Evolutionary conservation across 2,888 invertebrate genomes (phyloP).

Genomic region (Heterodera filipjevi): DNA sequence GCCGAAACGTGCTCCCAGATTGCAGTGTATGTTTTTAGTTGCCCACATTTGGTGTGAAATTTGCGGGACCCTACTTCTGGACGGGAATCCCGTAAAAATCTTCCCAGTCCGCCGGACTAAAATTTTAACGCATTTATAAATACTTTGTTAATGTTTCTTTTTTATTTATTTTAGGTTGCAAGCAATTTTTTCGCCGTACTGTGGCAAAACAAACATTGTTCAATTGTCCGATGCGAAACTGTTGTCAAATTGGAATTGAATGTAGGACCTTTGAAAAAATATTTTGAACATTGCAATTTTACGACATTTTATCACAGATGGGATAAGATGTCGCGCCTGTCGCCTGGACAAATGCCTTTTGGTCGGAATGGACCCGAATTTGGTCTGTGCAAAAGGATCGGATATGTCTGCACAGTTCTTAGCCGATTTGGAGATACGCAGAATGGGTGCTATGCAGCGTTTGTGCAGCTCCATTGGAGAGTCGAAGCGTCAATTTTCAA

Average conservation of each 20-base stretch:
- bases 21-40: no score
- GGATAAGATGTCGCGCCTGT: conserved; percentile 9
- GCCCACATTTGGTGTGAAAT: no score
- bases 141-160: no score
- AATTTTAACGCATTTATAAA: no score
- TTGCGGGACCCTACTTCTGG: no score
- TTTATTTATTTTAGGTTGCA: background rate
- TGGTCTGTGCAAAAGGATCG: background rate
- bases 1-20: no score
- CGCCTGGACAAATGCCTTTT: conserved; percentile 19
- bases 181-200: background rate
- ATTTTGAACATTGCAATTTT: background rate
- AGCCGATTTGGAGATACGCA: background rate
- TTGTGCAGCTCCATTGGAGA: background rate
- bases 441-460: background rate
- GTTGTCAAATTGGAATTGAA: background rate
- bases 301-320: background rate
- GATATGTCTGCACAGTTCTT: background rate
- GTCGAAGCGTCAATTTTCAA: no score
- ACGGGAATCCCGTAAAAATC: no score
- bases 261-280: no score
- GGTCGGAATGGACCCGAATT: conserved; percentile 3
- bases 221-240: background rate
- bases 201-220: background rate
- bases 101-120: no score